A percentile compares a stretch with the other conserved stretches of the same genome.
Evolutionary conservation across 2,113 vertebrate genomes (phyloP).

Genomic region (Tinamus guttatus): DNA sequence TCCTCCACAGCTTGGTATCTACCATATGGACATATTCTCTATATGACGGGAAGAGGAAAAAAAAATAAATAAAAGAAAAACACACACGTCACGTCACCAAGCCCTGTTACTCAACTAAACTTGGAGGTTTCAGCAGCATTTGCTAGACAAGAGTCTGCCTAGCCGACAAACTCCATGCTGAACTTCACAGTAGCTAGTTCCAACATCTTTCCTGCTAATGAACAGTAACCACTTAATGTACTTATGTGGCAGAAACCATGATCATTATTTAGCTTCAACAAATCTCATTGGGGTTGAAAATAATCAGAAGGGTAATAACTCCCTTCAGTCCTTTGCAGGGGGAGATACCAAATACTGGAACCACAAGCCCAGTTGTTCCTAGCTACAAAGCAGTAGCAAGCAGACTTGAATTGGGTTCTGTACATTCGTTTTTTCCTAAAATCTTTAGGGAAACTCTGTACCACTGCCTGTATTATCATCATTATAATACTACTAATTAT

Average conservation of each 20-base stretch:
- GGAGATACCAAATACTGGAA: background rate
- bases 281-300: background rate
- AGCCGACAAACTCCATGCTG: conserved; percentile 14
- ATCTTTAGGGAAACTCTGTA: background rate
- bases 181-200: conserved; percentile 41
- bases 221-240: conserved; percentile 2
- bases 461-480: background rate
- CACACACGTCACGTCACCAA: background rate
- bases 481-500: background rate
- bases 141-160: conserved; percentile 21
- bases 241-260: background rate
- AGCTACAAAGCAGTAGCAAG: background rate
- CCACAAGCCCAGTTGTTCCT: background rate
- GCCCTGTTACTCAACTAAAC: conserved; percentile 21
- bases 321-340: background rate
- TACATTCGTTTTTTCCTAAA: background rate
- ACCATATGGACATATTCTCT: conserved; percentile 53
- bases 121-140: conserved; percentile 26
- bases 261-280: background rate
- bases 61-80: background rate
- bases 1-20: conserved; percentile 57
- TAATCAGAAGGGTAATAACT: background rate
- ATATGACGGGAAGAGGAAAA: background rate
- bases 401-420: background rate
- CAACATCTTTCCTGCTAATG: conserved; percentile 53